Evolutionary conservation across 2,888 invertebrate species (phyloP).

Genomic region (Microctonus aethiopoides): DNA sequence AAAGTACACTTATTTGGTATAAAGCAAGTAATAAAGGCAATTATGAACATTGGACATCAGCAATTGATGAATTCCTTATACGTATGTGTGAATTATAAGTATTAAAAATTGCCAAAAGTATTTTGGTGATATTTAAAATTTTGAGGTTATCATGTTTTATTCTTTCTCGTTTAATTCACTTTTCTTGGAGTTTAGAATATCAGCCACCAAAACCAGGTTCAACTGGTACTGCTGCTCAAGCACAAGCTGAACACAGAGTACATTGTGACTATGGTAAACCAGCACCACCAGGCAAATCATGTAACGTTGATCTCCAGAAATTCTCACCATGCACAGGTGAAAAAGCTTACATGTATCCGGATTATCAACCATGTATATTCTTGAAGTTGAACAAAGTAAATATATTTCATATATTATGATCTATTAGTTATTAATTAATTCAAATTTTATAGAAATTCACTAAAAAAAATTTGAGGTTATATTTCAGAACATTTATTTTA

Average conservation of each 20-base stretch:
- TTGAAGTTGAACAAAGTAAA: conserved; percentile 94
- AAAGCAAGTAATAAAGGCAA: conserved; percentile 82
- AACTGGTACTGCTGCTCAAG: conserved; percentile 36
- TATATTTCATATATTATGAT: too few species aligned
- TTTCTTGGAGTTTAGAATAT: conserved; percentile 62
- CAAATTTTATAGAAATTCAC: too few species aligned
- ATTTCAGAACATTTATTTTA: too few species aligned
- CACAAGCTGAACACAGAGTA: conserved; percentile 71
- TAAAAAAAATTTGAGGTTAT: too few species aligned
- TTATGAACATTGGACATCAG: conserved; percentile 82
- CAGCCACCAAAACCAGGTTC: conserved; percentile 53
- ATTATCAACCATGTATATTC: conserved; percentile 93
- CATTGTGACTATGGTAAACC: conserved; percentile 75
- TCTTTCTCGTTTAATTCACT: neutral
- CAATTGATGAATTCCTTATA: conserved; percentile 80
- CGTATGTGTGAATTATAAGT: conserved; percentile 67
- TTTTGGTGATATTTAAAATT: too few species aligned
- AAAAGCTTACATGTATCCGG: conserved; percentile 87
- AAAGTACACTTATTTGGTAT: conserved; percentile 97
- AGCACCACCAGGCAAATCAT: conserved; percentile 78
- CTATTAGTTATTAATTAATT: too few species aligned
- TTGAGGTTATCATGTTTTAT: too few species aligned
- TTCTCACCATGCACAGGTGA: conserved; percentile 82
- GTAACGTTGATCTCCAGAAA: conserved; percentile 79
- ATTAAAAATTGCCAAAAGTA: neutral